Conservation (phyloP, 2,888 invertebrate species). For the Calephelis perditalis region DNA sequence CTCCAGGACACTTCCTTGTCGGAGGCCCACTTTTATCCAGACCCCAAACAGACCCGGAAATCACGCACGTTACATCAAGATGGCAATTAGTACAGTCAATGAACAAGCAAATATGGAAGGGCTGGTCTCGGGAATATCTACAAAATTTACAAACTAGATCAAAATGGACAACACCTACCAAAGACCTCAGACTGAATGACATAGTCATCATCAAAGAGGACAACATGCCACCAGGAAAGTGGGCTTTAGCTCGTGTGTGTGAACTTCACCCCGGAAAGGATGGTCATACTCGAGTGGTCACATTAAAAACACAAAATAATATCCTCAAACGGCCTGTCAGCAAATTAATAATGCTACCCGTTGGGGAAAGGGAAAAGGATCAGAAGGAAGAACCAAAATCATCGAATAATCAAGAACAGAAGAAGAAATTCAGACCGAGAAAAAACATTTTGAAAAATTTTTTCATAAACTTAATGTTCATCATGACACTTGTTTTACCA, state of each 20-base stretch:
- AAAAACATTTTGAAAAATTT: no score
- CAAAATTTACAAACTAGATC: conserved; percentile 10
- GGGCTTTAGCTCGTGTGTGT: no score
- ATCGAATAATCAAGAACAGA: background rate
- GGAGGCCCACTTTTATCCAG: conserved; percentile 22
- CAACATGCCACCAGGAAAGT: conserved; percentile 11
- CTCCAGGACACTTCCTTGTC: conserved; percentile 30
- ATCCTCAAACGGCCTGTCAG: no score
- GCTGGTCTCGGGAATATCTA: conserved; percentile 15
- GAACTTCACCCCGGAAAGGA: background rate
- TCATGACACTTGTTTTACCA: no score
- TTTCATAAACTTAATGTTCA: no score
- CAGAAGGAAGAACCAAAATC: background rate
- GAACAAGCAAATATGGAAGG: conserved; percentile 13
- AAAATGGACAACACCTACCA: conserved; percentile 7
- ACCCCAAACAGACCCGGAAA: conserved; percentile 15
- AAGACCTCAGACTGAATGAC: background rate
- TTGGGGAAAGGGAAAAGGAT: background rate
- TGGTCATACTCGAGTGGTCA: background rate
- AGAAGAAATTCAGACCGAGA: background rate
- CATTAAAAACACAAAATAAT: background rate
- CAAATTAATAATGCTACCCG: no score
- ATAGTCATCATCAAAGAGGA: conserved; percentile 14
- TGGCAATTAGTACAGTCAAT: conserved; percentile 15
- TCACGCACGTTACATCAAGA: conserved; percentile 10